These are phyloP conservation scores for Tinea pellionella DNA, from an alignment of 2,888 invertebrate genomes.

Conservation along the genomic window DNA sequence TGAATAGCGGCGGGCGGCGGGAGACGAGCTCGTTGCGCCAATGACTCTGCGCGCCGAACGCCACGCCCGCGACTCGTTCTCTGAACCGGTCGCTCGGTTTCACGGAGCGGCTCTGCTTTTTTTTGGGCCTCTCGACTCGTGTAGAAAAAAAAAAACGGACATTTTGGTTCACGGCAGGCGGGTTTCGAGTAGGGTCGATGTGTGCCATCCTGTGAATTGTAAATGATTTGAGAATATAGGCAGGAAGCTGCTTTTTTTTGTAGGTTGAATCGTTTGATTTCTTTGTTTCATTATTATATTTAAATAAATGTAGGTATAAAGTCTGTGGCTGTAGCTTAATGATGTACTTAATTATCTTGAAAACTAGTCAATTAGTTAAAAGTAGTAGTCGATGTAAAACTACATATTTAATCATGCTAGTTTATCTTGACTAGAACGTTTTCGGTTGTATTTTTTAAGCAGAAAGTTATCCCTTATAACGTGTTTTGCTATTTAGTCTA, in stretches of 20 bases:
- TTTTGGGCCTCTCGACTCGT: slow-evolving; percentile 45
- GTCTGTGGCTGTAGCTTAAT: too few species aligned
- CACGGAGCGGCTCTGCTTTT: slow-evolving; percentile 29
- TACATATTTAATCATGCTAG: too few species aligned
- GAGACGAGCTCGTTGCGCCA: slow-evolving; percentile 38
- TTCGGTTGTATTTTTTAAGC: too few species aligned
- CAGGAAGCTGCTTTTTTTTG: not conserved
- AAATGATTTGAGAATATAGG: not conserved
- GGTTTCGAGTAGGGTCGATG: slow-evolving; percentile 42
- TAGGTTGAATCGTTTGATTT: not conserved
- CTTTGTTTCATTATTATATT: not conserved
- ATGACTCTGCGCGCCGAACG: slow-evolving; percentile 33
- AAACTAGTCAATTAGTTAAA: too few species aligned
- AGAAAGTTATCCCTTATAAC: too few species aligned
- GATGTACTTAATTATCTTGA: too few species aligned
- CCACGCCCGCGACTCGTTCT: slow-evolving; percentile 54
- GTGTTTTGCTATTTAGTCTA: too few species aligned
- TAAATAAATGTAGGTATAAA: not conserved
- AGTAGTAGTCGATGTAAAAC: too few species aligned
- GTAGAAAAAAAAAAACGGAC: slow-evolving; percentile 65
- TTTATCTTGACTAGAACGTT: too few species aligned
- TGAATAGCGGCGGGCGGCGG: slow-evolving; percentile 44
- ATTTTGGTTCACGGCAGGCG: slow-evolving; percentile 56
- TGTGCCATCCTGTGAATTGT: slow-evolving; percentile 30
- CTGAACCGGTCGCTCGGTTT: slow-evolving; percentile 32